Conservation (phyloP, 2,113 vertebrate species). For the Corydoras maculifer region DNA sequence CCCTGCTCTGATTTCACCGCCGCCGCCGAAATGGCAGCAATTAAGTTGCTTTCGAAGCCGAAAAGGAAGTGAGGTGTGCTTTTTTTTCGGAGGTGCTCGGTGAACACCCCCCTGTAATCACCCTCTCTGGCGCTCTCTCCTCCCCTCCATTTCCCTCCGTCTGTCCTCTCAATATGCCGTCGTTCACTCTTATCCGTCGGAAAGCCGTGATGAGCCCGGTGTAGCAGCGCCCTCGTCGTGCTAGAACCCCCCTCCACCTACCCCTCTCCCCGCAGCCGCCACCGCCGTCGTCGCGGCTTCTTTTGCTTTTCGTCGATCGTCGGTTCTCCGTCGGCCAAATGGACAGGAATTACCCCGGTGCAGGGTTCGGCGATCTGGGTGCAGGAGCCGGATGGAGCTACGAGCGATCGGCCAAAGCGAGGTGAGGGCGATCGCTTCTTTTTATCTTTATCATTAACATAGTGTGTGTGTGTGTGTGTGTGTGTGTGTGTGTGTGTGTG, state of each 20-base stretch:
- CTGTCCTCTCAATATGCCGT: conserved; percentile 67
- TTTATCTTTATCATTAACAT: conserved; percentile 52
- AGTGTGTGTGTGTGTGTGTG: conserved; percentile 44
- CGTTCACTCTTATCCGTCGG: conserved; percentile 62
- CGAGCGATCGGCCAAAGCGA: conserved; percentile 91
- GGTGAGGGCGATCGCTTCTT: conserved; percentile 62
- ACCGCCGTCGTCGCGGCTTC: conserved; percentile 46
- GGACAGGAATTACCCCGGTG: conserved; percentile 94
- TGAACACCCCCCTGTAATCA: conserved; percentile 66
- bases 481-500: conserved; percentile 3
- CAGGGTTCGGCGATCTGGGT: conserved; percentile 89
- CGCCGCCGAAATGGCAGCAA: conserved; percentile 51
- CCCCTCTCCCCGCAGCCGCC: too few relatives aligned
- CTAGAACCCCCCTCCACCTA: too few relatives aligned
- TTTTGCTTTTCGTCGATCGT: conserved; percentile 32
- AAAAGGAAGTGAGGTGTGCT: conserved; percentile 44
- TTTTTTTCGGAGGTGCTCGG: conserved; percentile 61
- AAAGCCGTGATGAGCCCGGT: too few relatives aligned
- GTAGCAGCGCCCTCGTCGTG: too few relatives aligned
- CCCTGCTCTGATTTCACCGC: neutral
- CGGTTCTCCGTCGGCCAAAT: conserved; percentile 58
- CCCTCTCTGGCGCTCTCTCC: conserved; percentile 62
- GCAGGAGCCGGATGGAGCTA: conserved; percentile 95
- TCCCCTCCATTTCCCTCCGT: conserved; percentile 68
- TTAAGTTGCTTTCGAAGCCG: conserved; percentile 45